phyloP scores from a whole-genome alignment of 2,113 vertebrate species.

The Dermatemys mawii region DNA sequence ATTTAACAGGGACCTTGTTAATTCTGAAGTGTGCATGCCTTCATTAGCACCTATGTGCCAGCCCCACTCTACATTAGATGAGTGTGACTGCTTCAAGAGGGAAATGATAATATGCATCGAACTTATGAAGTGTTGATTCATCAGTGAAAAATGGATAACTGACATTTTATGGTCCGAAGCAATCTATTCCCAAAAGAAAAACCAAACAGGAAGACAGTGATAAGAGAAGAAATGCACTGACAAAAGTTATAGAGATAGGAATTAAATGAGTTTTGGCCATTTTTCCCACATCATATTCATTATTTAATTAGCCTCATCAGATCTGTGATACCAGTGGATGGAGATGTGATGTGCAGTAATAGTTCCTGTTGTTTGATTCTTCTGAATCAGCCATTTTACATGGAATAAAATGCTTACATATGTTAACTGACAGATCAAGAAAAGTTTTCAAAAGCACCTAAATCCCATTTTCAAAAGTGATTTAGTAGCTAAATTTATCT shows the following conservation, averaged over 20 bases:
- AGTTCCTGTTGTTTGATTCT: not conserved
- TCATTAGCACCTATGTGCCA: slow-evolving; percentile 65
- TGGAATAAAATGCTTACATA: not conserved
- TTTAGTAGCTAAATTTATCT: not conserved
- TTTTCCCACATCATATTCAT: not conserved
- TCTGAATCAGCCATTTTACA: not conserved
- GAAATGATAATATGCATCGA: slow-evolving; percentile 45
- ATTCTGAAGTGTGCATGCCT: slow-evolving; percentile 52
- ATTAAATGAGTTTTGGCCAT: slow-evolving; percentile 21
- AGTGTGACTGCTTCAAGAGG: slow-evolving; percentile 60
- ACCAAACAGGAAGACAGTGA: not conserved
- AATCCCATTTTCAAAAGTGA: not conserved
- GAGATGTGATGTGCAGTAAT: not conserved
- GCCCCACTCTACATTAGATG: slow-evolving; percentile 20
- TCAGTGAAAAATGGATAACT: slow-evolving; percentile 48
- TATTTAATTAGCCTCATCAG: slow-evolving; percentile 42
- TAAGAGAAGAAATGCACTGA: slow-evolving; percentile 37
- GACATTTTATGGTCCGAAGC: slow-evolving; percentile 56
- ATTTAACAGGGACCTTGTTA: slow-evolving; percentile 53
- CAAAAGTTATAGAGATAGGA: slow-evolving; percentile 17
- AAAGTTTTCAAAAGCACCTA: not conserved
- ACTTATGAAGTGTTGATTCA: slow-evolving; percentile 47
- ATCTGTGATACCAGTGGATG: not conserved
- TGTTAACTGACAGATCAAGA: not conserved
- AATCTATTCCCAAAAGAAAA: slow-evolving; percentile 46